Conservation (phyloP, 2,888 invertebrate genomes). For the Diarsia dahlii region DNA sequence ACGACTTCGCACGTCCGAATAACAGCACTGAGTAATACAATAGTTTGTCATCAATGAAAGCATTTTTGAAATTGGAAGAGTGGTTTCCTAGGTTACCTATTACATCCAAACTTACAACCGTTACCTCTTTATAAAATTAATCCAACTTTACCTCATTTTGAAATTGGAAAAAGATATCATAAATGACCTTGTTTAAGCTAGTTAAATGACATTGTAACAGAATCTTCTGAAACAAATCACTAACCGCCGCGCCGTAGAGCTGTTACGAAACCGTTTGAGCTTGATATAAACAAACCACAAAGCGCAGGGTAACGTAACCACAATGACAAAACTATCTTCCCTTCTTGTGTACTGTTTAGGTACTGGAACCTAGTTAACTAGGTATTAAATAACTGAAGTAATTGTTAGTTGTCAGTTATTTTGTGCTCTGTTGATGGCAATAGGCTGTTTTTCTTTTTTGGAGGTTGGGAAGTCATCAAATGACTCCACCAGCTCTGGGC, state of each 20-base stretch:
- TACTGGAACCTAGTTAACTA: neutral
- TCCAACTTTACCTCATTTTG: neutral
- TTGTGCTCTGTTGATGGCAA: no score
- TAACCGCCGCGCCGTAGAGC: slow-evolving; percentile 8
- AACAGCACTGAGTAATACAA: neutral
- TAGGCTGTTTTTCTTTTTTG: no score
- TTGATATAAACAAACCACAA: slow-evolving; percentile 54
- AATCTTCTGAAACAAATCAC: slow-evolving; percentile 22
- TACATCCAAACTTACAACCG: neutral
- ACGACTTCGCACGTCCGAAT: neutral
- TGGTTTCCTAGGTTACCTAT: neutral
- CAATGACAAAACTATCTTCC: slow-evolving; percentile 19
- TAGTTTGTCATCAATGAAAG: neutral
- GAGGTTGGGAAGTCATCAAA: no score
- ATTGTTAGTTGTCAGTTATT: no score
- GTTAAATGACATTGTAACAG: slow-evolving; percentile 16
- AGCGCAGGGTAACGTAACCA: slow-evolving; percentile 32
- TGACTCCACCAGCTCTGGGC: no score
- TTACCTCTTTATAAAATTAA: neutral
- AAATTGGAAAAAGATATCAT: neutral
- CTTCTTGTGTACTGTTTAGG: slow-evolving; percentile 4
- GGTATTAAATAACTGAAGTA: neutral
- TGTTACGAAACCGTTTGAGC: slow-evolving; percentile 44
- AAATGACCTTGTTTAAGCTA: slow-evolving; percentile 8
- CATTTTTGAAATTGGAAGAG: neutral